Percentiles rank a stretch among this genome's conserved stretches.
Evolutionary conservation across 35 echinoderm and acorn worm species (phyloP).

Genomic region (Acanthaster planci): DNA sequence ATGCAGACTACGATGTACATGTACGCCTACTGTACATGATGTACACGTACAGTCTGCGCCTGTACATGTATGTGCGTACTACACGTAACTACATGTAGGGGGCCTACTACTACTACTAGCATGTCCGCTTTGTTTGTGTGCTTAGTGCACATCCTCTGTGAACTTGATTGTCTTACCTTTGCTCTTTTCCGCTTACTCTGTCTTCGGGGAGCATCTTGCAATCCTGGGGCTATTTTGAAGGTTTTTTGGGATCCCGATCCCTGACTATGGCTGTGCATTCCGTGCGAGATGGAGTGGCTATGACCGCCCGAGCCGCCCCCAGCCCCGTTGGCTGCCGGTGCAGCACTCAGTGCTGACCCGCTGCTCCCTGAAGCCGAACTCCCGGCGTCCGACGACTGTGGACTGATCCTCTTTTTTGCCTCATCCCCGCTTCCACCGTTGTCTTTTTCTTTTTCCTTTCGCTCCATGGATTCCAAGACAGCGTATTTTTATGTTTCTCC

Average conservation of each 20-base stretch:
- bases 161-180: neutral
- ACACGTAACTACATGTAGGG: too few relatives aligned
- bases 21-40: too few relatives aligned
- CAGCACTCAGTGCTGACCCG: neutral
- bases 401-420: slow-evolving; percentile 47
- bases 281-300: neutral
- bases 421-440: slow-evolving; percentile 64
- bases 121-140: too few relatives aligned
- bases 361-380: slow-evolving; percentile 11
- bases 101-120: too few relatives aligned
- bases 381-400: slow-evolving; percentile 7
- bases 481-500: neutral
- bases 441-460: slow-evolving; percentile 78
- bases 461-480: slow-evolving; percentile 56
- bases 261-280: neutral
- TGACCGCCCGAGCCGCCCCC: slow-evolving; percentile 3
- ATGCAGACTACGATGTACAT: too few relatives aligned
- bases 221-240: slow-evolving; percentile 18
- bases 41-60: too few relatives aligned
- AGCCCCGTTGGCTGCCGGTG: slow-evolving; percentile 6
- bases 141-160: too few relatives aligned
- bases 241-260: neutral
- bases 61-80: too few relatives aligned
- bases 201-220: slow-evolving; percentile 12
- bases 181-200: slow-evolving; percentile 8